These are phyloP conservation scores for Hippocampus guttulatus DNA, from an alignment of 2,113 vertebrate species.

Conservation along the genomic window DNA sequence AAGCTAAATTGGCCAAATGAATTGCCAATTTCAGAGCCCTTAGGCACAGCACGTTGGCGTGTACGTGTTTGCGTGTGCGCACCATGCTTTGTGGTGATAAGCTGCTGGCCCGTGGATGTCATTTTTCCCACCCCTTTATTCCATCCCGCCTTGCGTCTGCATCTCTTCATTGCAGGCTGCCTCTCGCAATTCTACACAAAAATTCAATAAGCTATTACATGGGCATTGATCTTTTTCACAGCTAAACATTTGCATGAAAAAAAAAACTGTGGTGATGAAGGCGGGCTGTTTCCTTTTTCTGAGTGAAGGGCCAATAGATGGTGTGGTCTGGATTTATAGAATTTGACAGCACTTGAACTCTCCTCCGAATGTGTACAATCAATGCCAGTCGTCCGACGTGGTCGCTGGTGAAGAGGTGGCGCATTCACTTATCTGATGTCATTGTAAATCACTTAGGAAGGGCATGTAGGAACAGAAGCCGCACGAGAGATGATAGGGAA, in stretches of 20 bases:
- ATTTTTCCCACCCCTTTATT: background rate
- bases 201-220: constrained; percentile 67
- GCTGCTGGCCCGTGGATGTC: constrained; percentile 25
- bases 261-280: constrained; percentile 19
- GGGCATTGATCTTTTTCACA: constrained; percentile 59
- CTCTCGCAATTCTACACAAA: constrained; percentile 44
- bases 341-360: constrained; percentile 63
- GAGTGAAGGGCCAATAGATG: constrained; percentile 25
- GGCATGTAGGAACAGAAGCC: background rate
- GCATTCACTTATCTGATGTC: constrained; percentile 60
- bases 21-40: constrained; percentile 69
- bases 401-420: constrained; percentile 26
- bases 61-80: constrained; percentile 17
- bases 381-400: constrained; percentile 43
- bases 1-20: constrained; percentile 66
- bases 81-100: constrained; percentile 16
- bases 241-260: constrained; percentile 65
- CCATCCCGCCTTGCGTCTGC: background rate
- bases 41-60: constrained; percentile 58
- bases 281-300: constrained; percentile 16
- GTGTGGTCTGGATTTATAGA: constrained; percentile 60
- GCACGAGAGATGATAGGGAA: constrained; percentile 19
- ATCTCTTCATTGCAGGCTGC: constrained; percentile 49
- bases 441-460: constrained; percentile 59
- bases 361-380: constrained; percentile 65